Evolutionary conservation across 2,888 invertebrate genomes (phyloP), one percentile per base, ranked within the genome.

Genomic region (Heteromyza rotundicornis): DNA sequence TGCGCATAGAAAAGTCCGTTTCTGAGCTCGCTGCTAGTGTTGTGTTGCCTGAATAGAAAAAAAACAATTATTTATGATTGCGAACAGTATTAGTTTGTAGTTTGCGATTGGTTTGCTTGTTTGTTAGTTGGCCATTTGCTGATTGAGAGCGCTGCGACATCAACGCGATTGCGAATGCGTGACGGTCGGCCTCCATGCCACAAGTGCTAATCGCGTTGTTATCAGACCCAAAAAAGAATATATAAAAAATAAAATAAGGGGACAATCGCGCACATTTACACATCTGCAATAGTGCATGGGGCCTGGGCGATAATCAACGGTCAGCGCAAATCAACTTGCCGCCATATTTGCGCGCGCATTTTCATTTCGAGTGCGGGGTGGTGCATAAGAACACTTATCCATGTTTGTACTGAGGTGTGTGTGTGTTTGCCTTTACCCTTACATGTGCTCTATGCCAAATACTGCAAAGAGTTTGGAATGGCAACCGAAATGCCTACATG

Each of bases 101-200:
- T 40, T 54, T 40, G 44, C 36, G 20, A 35, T 35, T 14, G 10
- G 22, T 35, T n/a, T 49, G 22, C 32, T 32, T 32, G n/a, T n/a
- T n/a, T n/a, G n/a, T n/a, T n/a, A n/a, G n/a, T n/a, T n/a, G n/a
- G 40, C 40, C 7, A n/a, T n/a, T 32, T n/a, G 40, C 40, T n/a
- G n/a, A 40, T 8, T 14, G 40, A 3, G 40, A 40, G n/a, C n/a
- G 40, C n/a, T n/a, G n/a, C n/a, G n/a, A n/a, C n/a, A n/a, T n/a
- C n/a, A n/a, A n/a, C n/a, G 40, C 14, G 14, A 40, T 53, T 60
- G 60, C 60, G 60, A 56, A 23, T n/a, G n/a, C 14, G 40, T 7
- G 19, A 53, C 57, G 57, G 40, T 57, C 57, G 61, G 61, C 61
- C 59, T 60, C 59, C 59, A 49, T 35, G 55, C 35, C 47, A n/a